These are phyloP conservation scores for Denticeps clupeoides DNA, from an alignment of 2,797 vertebrate species.

Conservation along the genomic window DNA sequence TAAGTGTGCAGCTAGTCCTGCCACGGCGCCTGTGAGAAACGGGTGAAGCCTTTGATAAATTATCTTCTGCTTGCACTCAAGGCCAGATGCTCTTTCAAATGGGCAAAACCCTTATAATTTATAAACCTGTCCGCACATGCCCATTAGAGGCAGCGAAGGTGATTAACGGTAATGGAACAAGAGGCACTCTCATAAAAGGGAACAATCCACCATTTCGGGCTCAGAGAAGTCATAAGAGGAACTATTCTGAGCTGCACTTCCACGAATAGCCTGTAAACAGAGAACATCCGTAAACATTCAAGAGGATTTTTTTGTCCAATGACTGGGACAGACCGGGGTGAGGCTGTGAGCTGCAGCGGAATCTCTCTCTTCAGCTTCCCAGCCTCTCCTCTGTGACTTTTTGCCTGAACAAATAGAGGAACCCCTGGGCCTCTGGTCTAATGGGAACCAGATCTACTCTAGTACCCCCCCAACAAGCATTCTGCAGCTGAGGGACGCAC, in stretches of 20 bases:
- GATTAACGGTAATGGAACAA: slow-evolving; percentile 34
- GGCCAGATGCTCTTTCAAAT: background rate
- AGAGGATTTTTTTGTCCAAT: background rate
- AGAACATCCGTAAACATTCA: slow-evolving; percentile 51
- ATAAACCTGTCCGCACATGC: slow-evolving; percentile 49
- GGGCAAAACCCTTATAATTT: slow-evolving; percentile 45
- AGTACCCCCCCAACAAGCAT: slow-evolving; percentile 35
- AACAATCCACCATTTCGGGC: slow-evolving; percentile 20
- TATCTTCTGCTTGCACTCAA: slow-evolving; percentile 7
- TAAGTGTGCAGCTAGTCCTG: background rate
- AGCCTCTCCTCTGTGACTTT: slow-evolving; percentile 53
- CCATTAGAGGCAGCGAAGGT: slow-evolving; percentile 27
- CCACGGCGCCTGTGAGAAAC: background rate
- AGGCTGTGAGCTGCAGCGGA: slow-evolving; percentile 19
- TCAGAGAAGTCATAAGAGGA: slow-evolving; percentile 30
- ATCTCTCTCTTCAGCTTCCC: slow-evolving; percentile 8
- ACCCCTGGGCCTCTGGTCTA: slow-evolving; percentile 54
- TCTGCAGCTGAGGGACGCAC: slow-evolving; percentile 55
- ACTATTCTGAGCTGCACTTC: slow-evolving; percentile 33
- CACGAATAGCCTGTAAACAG: slow-evolving; percentile 49
- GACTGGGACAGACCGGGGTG: slow-evolving; percentile 16
- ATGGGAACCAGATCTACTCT: slow-evolving; percentile 64
- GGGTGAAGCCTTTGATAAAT: slow-evolving; percentile 13
- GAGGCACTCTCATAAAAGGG: slow-evolving; percentile 32
- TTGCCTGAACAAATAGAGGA: slow-evolving; percentile 61